Percentiles rank a stretch among this genome's conserved stretches.
Evolutionary conservation across 1,140 invertebrate species (phyloP).

Genomic region (Prorops nasuta): DNA sequence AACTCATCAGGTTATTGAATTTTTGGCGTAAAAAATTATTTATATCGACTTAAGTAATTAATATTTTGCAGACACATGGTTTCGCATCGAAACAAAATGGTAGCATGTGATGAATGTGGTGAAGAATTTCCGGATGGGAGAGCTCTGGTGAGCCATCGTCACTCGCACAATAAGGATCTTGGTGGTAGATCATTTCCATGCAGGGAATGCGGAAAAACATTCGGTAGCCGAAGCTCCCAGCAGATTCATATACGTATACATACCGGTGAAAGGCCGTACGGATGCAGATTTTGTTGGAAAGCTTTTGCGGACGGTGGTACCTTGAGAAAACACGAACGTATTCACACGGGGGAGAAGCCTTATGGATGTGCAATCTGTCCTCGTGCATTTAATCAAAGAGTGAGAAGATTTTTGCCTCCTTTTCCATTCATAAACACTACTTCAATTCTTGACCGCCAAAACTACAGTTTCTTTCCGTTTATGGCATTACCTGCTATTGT

Average conservation of each 20-base stretch:
- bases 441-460: no score
- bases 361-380: conserved; percentile 94
- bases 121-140: conserved; percentile 71
- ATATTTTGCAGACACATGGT: conserved; percentile 60
- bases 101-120: conserved; percentile 69
- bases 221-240: conserved; percentile 83
- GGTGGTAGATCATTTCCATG: conserved; percentile 78
- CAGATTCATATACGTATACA: conserved; percentile 90
- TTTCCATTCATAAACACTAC: no score
- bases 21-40: background rate
- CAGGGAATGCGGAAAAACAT: conserved; percentile 79
- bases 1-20: background rate
- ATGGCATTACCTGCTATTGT: no score
- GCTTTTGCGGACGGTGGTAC: conserved; percentile 98
- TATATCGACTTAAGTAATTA: background rate
- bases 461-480: no score
- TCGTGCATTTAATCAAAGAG: conserved; percentile 78
- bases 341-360: conserved; percentile 94
- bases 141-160: conserved; percentile 69
- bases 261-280: conserved; percentile 82
- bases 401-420: conserved; percentile 31
- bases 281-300: conserved; percentile 96
- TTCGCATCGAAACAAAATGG: conserved; percentile 69
- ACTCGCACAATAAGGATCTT: conserved; percentile 62
- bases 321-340: conserved; percentile 94